Conservation (phyloP, 2,888 invertebrate genomes). For the Clivina fossor region DNA sequence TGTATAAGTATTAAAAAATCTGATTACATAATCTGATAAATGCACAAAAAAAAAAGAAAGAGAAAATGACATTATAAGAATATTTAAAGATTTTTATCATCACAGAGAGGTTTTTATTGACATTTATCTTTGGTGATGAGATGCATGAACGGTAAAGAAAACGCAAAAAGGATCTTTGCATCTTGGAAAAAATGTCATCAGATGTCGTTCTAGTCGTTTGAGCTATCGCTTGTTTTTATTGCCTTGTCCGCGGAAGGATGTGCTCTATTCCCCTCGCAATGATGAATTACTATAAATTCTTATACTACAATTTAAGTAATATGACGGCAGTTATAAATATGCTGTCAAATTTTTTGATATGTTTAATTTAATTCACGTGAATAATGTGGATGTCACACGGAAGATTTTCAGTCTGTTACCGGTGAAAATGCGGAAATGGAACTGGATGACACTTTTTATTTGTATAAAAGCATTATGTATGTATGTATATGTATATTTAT, state of each 20-base stretch:
- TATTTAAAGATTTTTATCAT: no score
- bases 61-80: no score
- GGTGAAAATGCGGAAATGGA: slow-evolving; percentile 5
- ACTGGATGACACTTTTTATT: neutral
- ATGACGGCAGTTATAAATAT: slow-evolving; percentile 25
- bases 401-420: slow-evolving; percentile 6
- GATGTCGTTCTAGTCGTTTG: neutral
- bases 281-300: slow-evolving; percentile 26
- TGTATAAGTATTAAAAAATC: no score
- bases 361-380: slow-evolving; percentile 30
- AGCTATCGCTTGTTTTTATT: slow-evolving; percentile 19
- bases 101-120: no score
- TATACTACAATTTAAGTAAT: slow-evolving; percentile 22
- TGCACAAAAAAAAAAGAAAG: no score
- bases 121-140: no score
- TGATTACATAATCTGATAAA: no score
- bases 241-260: neutral
- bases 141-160: no score
- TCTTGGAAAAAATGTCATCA: neutral
- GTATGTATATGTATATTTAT: no score
- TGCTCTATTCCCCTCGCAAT: slow-evolving; percentile 6
- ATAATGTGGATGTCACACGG: slow-evolving; percentile 25
- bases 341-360: slow-evolving; percentile 28
- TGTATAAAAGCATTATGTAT: no score
- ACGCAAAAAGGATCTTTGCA: no score